Conservation (phyloP, 2,797 vertebrate genomes). For the Coreius guichenoti region DNA sequence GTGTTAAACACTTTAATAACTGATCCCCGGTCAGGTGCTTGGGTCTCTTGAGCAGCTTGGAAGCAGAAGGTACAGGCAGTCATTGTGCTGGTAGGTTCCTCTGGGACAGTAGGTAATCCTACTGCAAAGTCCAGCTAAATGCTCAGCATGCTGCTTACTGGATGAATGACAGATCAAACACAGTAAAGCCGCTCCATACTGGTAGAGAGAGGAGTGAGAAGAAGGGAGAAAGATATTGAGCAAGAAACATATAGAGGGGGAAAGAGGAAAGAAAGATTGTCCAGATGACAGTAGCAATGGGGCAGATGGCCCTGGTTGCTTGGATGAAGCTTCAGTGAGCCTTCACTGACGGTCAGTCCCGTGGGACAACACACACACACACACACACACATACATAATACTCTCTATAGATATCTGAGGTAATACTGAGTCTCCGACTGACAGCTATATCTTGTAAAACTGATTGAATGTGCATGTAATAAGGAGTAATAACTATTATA, state of each 20-base stretch:
- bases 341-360: constrained; percentile 71
- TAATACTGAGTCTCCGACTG: not conserved
- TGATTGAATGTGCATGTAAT: not conserved
- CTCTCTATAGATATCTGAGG: constrained; percentile 20
- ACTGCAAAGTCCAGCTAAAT: constrained; percentile 61
- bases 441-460: constrained; percentile 4
- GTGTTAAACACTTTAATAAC: constrained; percentile 5
- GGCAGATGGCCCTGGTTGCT: constrained; percentile 82
- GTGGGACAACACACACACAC: constrained; percentile 69
- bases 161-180: constrained; percentile 78
- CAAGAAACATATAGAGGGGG: constrained; percentile 38
- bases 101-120: constrained; percentile 64
- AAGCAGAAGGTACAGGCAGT: constrained; percentile 62
- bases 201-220: constrained; percentile 49
- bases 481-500: not conserved
- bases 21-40: constrained; percentile 26
- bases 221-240: constrained; percentile 31
- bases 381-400: constrained; percentile 41
- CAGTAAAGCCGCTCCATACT: constrained; percentile 74
- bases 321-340: constrained; percentile 78
- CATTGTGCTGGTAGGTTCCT: constrained; percentile 63
- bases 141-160: constrained; percentile 66
- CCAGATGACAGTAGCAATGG: constrained; percentile 61
- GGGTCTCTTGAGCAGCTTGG: constrained; percentile 64
- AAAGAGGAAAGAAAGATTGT: constrained; percentile 40